Percentiles rank a stretch among this genome's conserved stretches.
Evolutionary conservation across 2,888 invertebrate genomes (phyloP).

Genomic region (Leptinotarsa peninsularis): DNA sequence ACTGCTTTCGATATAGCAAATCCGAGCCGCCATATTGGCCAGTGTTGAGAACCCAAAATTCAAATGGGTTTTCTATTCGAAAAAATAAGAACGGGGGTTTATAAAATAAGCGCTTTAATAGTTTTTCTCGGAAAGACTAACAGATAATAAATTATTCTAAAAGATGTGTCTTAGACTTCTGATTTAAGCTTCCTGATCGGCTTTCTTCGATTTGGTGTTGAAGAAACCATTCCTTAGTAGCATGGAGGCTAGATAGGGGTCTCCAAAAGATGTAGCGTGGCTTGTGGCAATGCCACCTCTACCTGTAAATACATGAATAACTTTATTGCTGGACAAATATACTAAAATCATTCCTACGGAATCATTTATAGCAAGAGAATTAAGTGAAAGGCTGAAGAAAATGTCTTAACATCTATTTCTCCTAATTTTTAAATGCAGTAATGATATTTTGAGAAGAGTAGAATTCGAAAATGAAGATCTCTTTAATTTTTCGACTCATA

Average conservation of each 20-base stretch:
- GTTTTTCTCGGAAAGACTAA: constrained; percentile 13
- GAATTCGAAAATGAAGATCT: too few relatives aligned
- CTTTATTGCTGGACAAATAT: neutral
- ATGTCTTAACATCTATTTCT: too few relatives aligned
- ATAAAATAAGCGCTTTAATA: constrained; percentile 19
- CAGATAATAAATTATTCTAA: constrained; percentile 21
- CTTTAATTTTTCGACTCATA: too few relatives aligned
- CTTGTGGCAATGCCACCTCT: constrained; percentile 77
- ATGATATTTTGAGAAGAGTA: too few relatives aligned
- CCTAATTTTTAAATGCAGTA: too few relatives aligned
- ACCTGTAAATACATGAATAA: neutral
- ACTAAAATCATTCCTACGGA: neutral
- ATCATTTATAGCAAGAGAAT: neutral
- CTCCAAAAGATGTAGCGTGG: constrained; percentile 79
- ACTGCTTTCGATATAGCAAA: too few relatives aligned
- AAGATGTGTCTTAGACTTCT: neutral
- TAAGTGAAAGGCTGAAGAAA: too few relatives aligned
- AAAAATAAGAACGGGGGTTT: neutral
- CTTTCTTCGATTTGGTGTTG: constrained; percentile 35
- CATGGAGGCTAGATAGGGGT: constrained; percentile 67
- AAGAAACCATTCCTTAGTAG: constrained; percentile 56
- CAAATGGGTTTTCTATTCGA: neutral
- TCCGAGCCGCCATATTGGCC: neutral
- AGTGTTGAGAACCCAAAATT: neutral
- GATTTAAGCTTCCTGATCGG: constrained; percentile 18